Evolutionary conservation across 2,888 invertebrate genomes (phyloP), one percentile per base, ranked within the genome.

Genomic region (Thyatira batis): DNA sequence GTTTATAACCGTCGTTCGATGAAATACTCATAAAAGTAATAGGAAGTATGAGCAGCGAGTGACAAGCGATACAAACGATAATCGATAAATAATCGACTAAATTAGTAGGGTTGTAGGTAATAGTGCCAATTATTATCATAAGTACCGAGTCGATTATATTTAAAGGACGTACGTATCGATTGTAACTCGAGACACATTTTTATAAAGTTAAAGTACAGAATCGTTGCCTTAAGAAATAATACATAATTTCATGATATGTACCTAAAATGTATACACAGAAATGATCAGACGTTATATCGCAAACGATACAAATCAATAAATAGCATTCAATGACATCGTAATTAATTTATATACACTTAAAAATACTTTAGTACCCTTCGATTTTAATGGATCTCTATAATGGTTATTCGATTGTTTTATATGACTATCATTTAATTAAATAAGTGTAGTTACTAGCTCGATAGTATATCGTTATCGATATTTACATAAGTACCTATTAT

Each of bases 361-460:
- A 80, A 71, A 85, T 89, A 89, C 67, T 87, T 90, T 90, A 91
- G 90, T 91, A 91, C 91, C 91, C 91, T 91, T 90, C 78, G 80
- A 87, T 84, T 87, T 82, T 85, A 87, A 87, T 87, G 89, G 84
- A 88, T 90, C 81, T 82, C 73, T 78, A 78, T 81, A 84, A 79
- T 81, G 78, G 76, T 86, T 89, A 87, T 80, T 85, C 82, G 80
- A 84, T 80, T 77, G 85, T 87, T 85, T 84, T 79, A 87, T 75
- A 80, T 84, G 84, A 87, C 86, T 89, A 87, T 84, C 73, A 59
- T 78, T 83, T 81, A 75, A 65, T 66, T 65, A 69, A 80, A 73
- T 80, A 82, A 71, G 67, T 75, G 72, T 78, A 73, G 70, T 82
- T 72, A 75, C 82, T 84, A 82, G 66, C 69, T 80, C 82, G 73